Evolutionary conservation across 35 echinoderm and acorn worm species (phyloP).

Genomic region (Stichopus chloronotus): DNA sequence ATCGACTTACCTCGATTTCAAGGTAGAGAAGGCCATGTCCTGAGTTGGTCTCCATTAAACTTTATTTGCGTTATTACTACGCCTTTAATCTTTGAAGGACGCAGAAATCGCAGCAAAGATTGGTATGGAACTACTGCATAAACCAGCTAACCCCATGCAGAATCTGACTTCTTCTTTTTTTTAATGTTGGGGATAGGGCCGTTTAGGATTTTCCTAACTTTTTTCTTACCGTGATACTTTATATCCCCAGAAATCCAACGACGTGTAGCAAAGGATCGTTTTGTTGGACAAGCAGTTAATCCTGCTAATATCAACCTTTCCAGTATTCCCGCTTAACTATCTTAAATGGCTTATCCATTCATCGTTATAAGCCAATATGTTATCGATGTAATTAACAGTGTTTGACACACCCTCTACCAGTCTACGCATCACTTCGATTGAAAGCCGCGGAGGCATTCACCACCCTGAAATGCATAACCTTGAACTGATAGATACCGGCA

Average conservation of each 20-base stretch:
- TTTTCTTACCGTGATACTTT: background rate
- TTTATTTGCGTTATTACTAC: background rate
- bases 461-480: conserved; percentile 19
- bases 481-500: conserved; percentile 20
- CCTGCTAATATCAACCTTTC: conserved; percentile 10
- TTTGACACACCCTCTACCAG: conserved; percentile 38
- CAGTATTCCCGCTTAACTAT: background rate
- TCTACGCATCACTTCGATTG: conserved; percentile 39
- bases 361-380: conserved; percentile 15
- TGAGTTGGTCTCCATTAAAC: background rate
- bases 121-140: background rate
- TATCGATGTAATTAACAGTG: conserved; percentile 57
- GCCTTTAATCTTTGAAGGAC: background rate
- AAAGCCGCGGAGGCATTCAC: conserved; percentile 37
- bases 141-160: background rate
- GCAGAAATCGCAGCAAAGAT: background rate
- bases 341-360: conserved; percentile 41
- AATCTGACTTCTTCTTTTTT: background rate
- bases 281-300: conserved; percentile 43
- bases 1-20: background rate
- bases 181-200: background rate
- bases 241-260: background rate
- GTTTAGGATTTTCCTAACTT: background rate
- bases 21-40: background rate
- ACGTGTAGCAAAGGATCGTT: background rate